Conservation (phyloP, 2,797 vertebrate genomes). For the Lutjanus campechanus region DNA sequence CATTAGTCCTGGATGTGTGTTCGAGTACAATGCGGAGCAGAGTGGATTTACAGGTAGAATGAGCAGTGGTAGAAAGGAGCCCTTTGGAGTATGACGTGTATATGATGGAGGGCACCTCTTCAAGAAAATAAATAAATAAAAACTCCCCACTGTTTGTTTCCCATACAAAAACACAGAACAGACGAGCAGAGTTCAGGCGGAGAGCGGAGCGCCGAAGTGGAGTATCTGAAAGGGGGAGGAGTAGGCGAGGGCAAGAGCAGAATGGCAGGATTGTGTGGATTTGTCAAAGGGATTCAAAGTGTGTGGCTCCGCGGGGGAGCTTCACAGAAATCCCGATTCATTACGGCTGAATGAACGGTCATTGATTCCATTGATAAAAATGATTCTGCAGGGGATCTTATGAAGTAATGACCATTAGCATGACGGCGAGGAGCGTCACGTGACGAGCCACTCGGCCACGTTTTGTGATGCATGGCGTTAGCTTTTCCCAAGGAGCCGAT, state of each 20-base stretch:
- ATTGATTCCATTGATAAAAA: conserved; percentile 61
- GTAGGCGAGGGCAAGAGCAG: conserved; percentile 12
- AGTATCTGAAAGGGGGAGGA: conserved; percentile 24
- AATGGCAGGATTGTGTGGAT: conserved; percentile 49
- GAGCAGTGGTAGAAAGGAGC: conserved; percentile 34
- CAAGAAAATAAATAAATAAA: neutral
- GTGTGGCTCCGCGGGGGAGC: conserved; percentile 21
- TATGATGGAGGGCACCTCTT: conserved; percentile 44
- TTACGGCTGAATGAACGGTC: conserved; percentile 50
- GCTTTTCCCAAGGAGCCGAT: conserved; percentile 62
- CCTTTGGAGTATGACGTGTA: conserved; percentile 48
- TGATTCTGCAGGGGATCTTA: conserved; percentile 37
- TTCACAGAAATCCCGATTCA: conserved; percentile 61
- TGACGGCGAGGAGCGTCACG: conserved; percentile 23
- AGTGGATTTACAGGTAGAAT: conserved; percentile 29
- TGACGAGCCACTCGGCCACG: conserved; percentile 21
- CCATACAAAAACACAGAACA: conserved; percentile 55
- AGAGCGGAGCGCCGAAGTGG: conserved; percentile 46
- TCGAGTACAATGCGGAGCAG: conserved; percentile 28
- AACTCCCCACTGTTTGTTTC: conserved; percentile 43
- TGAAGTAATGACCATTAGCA: conserved; percentile 41
- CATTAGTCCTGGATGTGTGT: conserved; percentile 55
- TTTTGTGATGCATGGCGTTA: conserved; percentile 71
- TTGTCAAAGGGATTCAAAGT: conserved; percentile 50
- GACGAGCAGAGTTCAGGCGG: conserved; percentile 52